Conservation (phyloP, 2,888 invertebrate genomes). For the Drosophila borborema region DNA sequence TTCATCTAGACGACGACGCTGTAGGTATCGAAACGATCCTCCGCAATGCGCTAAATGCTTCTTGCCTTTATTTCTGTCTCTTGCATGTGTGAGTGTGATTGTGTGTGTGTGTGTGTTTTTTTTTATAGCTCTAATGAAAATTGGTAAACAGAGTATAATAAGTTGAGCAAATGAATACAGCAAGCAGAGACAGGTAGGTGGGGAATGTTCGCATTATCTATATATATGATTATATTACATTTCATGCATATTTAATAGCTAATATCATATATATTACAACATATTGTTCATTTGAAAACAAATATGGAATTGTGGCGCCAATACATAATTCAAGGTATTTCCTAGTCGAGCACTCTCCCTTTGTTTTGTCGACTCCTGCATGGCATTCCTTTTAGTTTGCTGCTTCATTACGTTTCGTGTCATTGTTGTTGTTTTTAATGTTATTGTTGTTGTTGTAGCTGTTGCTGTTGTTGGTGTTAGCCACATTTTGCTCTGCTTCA, state of each 20-base stretch:
- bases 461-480: slow-evolving; percentile 10
- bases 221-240: no score
- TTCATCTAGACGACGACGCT: slow-evolving; percentile 71
- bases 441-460: slow-evolving; percentile 20
- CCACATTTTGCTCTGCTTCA: slow-evolving; percentile 53
- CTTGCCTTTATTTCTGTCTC: slow-evolving; percentile 58
- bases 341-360: background rate
- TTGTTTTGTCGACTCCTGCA: slow-evolving; percentile 11
- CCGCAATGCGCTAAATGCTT: slow-evolving; percentile 83
- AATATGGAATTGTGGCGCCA: background rate
- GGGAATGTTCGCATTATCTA: no score
- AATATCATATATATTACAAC: no score
- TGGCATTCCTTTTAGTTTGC: slow-evolving; percentile 20
- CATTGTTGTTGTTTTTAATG: slow-evolving; percentile 37
- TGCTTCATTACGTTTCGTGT: slow-evolving; percentile 68
- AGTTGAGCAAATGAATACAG: background rate
- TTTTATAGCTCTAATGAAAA: slow-evolving; percentile 26
- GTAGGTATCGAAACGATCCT: slow-evolving; percentile 49
- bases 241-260: no score
- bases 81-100: slow-evolving; percentile 10
- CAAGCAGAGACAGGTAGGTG: background rate
- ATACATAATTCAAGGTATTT: background rate
- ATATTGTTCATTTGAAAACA: no score
- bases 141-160: background rate
- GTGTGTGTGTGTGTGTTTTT: no score